phyloP scores from a whole-genome alignment of 2,113 vertebrate species.

The Corythornis madagascariensis region DNA sequence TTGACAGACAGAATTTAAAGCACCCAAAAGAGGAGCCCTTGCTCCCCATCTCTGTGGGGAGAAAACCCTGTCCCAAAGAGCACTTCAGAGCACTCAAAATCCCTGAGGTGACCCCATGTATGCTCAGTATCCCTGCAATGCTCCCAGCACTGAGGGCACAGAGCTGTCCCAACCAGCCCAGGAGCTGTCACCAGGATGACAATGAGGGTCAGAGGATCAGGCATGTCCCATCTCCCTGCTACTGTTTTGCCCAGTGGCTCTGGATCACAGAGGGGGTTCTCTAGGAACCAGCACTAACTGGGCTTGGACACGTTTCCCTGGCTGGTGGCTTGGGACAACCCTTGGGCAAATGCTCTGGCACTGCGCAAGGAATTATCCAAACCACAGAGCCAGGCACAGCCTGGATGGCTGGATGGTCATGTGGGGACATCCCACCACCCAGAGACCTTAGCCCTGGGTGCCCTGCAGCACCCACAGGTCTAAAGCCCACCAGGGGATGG shows the following conservation, averaged over 20 bases:
- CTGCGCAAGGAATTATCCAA: not conserved
- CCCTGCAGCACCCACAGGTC: fast-evolving
- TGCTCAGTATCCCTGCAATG: not conserved
- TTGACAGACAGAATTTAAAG: not conserved
- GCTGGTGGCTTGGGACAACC: not conserved
- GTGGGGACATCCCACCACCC: not conserved
- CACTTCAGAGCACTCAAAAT: not conserved
- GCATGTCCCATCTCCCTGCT: not conserved
- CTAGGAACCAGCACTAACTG: not conserved
- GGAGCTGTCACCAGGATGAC: not conserved
- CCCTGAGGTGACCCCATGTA: fast-evolving
- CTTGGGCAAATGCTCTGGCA: not conserved
- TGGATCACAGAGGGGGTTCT: not conserved
- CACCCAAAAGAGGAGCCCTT: not conserved
- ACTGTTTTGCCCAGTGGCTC: not conserved
- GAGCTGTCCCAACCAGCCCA: not conserved
- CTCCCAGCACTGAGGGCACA: not conserved
- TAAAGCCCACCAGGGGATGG: not conserved
- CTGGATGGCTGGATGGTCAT: not conserved
- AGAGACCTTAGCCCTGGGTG: not conserved
- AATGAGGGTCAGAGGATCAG: fast-evolving
- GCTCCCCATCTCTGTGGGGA: not conserved
- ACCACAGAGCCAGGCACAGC: not conserved
- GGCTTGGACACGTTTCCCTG: not conserved
- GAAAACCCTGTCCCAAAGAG: not conserved